A percentile compares a stretch with the other conserved stretches of the same genome.
These are phyloP conservation scores for Cathartes aura DNA, from an alignment of 2,113 vertebrate genomes.

Conservation along the genomic window DNA sequence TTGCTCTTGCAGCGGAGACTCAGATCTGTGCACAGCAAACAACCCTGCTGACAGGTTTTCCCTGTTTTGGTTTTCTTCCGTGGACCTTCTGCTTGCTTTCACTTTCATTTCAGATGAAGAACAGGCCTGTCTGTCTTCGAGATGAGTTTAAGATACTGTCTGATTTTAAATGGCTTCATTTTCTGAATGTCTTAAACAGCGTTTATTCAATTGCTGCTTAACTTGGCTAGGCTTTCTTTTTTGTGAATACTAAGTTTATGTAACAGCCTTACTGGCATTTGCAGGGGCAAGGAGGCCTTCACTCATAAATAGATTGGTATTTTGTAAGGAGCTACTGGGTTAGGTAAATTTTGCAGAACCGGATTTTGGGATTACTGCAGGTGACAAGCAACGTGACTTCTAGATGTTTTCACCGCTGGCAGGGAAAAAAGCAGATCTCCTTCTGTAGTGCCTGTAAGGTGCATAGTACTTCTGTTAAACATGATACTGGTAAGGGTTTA, in stretches of 20 bases:
- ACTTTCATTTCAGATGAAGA: not conserved
- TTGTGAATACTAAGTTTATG: not conserved
- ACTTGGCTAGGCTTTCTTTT: not conserved
- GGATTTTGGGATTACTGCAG: not conserved
- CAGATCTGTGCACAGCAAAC: not conserved
- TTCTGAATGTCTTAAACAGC: not conserved
- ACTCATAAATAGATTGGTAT: not conserved
- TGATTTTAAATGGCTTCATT: not conserved
- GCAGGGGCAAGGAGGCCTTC: not conserved
- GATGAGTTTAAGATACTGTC: not conserved
- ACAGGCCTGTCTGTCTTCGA: not conserved
- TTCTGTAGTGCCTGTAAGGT: not conserved
- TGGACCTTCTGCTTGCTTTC: not conserved
- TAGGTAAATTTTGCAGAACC: not conserved
- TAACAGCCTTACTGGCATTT: not conserved
- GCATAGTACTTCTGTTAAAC: not conserved
- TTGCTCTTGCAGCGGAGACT: not conserved
- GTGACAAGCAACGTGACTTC: not conserved
- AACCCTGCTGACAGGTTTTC: not conserved
- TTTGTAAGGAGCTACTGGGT: not conserved
- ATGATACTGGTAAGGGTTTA: fast-evolving
- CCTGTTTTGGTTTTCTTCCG: not conserved
- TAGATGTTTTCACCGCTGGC: fast-evolving
- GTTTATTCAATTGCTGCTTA: not conserved
- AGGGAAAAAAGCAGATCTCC: not conserved